Evolutionary conservation across 1,140 invertebrate species (phyloP).

Genomic region (Eupristina koningsbergeri): DNA sequence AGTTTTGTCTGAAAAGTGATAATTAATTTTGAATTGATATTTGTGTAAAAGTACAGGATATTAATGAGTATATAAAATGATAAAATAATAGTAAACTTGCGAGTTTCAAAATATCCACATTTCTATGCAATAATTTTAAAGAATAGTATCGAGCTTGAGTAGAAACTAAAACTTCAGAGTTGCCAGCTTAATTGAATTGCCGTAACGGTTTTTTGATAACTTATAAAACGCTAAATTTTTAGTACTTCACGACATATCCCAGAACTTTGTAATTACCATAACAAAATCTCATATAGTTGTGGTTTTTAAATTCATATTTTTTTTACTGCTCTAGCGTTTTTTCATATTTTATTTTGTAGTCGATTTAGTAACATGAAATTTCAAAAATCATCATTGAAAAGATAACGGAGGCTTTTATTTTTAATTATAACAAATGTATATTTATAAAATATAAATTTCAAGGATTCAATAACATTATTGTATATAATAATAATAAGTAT

Average conservation of each 20-base stretch:
- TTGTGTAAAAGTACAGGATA: neutral
- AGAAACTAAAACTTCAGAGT: neutral
- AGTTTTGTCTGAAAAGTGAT: neutral
- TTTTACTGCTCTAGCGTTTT: too few relatives aligned
- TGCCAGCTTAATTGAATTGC: neutral
- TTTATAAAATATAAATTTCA: too few relatives aligned
- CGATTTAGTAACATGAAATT: too few relatives aligned
- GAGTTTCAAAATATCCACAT: neutral
- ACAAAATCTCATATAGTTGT: too few relatives aligned
- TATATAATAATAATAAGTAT: too few relatives aligned
- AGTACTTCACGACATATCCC: neutral
- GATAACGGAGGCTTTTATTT: too few relatives aligned
- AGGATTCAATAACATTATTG: too few relatives aligned
- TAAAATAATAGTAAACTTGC: neutral
- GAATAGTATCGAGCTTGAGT: neutral
- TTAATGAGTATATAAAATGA: neutral
- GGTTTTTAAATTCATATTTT: too few relatives aligned
- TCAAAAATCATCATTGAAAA: too few relatives aligned
- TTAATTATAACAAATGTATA: too few relatives aligned
- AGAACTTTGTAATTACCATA: too few relatives aligned
- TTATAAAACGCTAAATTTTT: neutral
- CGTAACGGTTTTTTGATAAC: neutral
- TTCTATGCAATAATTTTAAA: neutral
- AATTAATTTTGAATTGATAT: neutral
- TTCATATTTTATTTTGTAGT: too few relatives aligned